phyloP scores from a whole-genome alignment of 2,888 invertebrate species.

The Ganaspis brasiliensis region DNA sequence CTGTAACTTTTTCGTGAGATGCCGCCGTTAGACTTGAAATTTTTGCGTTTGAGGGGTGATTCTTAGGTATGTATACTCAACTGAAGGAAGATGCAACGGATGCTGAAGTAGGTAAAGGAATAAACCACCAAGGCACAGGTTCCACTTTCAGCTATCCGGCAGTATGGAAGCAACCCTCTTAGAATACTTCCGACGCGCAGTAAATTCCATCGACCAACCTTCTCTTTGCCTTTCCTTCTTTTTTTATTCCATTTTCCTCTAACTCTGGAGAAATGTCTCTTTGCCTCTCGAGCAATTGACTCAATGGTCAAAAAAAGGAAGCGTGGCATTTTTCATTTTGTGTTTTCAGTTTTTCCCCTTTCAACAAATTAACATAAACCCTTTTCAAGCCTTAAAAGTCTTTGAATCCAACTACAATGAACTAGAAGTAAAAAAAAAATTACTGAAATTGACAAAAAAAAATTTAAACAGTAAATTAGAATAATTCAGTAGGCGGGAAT shows the following conservation, averaged over 20 bases:
- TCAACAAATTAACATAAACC: background rate
- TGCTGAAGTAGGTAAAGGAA: slow-evolving; percentile 75
- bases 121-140: slow-evolving; percentile 73
- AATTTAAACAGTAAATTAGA: too few species aligned
- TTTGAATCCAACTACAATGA: too few species aligned
- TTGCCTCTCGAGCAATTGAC: slow-evolving; percentile 45
- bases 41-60: too few species aligned
- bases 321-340: background rate
- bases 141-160: slow-evolving; percentile 72
- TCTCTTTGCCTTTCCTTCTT: slow-evolving; percentile 52
- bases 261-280: slow-evolving; percentile 54
- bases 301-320: slow-evolving; percentile 2
- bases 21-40: too few species aligned
- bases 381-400: too few species aligned
- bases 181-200: slow-evolving; percentile 75
- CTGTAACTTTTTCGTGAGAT: too few species aligned
- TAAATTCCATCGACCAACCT: slow-evolving; percentile 71
- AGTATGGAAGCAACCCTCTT: slow-evolving; percentile 75
- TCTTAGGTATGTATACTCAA: background rate
- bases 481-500: too few species aligned
- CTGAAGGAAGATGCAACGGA: slow-evolving; percentile 1
- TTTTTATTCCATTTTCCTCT: slow-evolving; percentile 50
- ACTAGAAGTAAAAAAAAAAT: too few species aligned
- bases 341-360: too few species aligned
- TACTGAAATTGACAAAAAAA: too few species aligned